Percentiles rank a stretch among this genome's conserved stretches.
These are phyloP conservation scores for Epistrophe eligans DNA, from an alignment of 2,888 invertebrate genomes.

Conservation along the genomic window DNA sequence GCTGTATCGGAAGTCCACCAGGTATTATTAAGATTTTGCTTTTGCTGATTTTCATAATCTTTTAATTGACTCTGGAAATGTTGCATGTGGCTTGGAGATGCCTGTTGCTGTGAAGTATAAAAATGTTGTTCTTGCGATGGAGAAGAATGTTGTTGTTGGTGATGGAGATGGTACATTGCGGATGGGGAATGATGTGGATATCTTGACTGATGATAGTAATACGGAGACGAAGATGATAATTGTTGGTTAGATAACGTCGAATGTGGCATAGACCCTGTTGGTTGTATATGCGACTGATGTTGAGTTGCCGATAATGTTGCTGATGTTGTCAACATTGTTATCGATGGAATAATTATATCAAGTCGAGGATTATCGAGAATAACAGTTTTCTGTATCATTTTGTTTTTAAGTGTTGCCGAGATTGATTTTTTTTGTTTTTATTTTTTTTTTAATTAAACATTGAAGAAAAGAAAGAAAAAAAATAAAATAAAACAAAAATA, in stretches of 20 bases:
- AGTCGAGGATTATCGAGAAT: conserved; percentile 79
- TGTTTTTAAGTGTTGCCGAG: conserved; percentile 31
- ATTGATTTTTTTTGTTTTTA: conserved; percentile 27
- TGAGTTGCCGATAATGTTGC: conserved; percentile 78
- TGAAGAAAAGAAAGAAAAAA: conserved; percentile 77
- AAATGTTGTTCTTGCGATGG: conserved; percentile 60
- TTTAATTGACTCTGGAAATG: conserved; percentile 63
- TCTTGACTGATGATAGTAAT: conserved; percentile 63
- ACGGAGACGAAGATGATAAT: conserved; percentile 41
- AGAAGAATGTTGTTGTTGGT: conserved; percentile 44
- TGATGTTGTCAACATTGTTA: conserved; percentile 78
- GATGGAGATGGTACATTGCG: conserved; percentile 63
- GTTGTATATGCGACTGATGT: conserved; percentile 79
- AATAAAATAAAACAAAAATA: conserved; percentile 77
- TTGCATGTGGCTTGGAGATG: conserved; percentile 42
- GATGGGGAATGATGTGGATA: conserved; percentile 68
- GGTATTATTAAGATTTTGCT: conserved; percentile 69
- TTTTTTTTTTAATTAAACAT: conserved; percentile 49
- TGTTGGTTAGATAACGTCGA: conserved; percentile 36
- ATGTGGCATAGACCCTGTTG: conserved; percentile 34
- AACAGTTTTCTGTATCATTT: conserved; percentile 78
- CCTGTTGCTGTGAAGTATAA: conserved; percentile 43
- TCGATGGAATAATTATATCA: conserved; percentile 77
- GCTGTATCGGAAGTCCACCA: conserved; percentile 71
- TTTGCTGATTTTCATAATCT: conserved; percentile 66